Evolutionary conservation across 2,797 vertebrate species (phyloP), one percentile per base, ranked within the genome.

Genomic region (Sorex maritimensis): DNA sequence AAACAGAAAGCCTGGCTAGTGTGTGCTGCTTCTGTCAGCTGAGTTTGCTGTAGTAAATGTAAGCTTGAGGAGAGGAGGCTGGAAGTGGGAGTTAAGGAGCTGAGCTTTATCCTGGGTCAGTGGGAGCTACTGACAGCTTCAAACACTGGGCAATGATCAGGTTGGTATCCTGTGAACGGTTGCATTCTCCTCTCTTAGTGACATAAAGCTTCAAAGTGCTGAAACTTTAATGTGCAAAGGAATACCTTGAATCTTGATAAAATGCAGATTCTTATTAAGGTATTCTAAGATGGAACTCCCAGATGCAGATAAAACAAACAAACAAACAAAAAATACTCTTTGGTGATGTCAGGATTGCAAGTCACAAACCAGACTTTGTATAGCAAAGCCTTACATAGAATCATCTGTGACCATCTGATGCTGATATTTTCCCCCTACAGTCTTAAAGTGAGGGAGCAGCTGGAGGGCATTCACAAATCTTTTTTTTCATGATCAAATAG

Each of bases 101-200:
- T 69, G 21, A 74, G 21, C 15, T 55, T 88, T 73, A 24, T n/a
- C 21, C n/a, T 10, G 7, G 41, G 30, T 13, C 26, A 34, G 3
- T 28, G 24, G 21, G 38, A 6, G 19, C n/a, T 38, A 11, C 28
- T 34, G 13, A 69, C 58, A 46, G 38, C 44, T 41, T 86, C 23
- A 21, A 21, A 41, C 1, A 7, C 5, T 2, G 2, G 52, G 17
- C 6, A 14, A 0, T 0, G 15, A 75, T 30, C 52, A 28, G 19
- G 6, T 69, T 86, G 28, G 49, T n/a, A 75, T 4, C 41, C 65
- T 52, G 55, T 24, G 44, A 65, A 83, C 49, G n/a, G 46, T 68
- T 75, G 55, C 5, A 8, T 44, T 71, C 55, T 65, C 55, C 58
- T 88, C 34, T 55, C 34, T 55, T 52, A 12, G 15, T 65, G 15